Percentiles rank a stretch among this genome's conserved stretches.
Evolutionary conservation across 2,888 invertebrate species (phyloP).

Genomic region (Lasioglossum figueresi): DNA sequence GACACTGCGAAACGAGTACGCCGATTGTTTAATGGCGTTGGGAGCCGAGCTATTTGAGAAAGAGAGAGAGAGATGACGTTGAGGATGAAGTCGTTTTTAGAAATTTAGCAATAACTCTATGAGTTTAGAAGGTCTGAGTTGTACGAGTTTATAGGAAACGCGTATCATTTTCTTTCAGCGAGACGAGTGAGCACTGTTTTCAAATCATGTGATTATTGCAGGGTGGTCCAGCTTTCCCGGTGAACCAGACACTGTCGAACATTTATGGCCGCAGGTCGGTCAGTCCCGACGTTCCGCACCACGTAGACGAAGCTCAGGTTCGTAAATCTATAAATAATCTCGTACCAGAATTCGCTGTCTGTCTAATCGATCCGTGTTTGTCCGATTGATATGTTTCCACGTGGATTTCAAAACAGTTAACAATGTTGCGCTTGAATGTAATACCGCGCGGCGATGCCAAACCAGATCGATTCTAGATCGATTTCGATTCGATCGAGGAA

Average conservation of each 20-base stretch:
- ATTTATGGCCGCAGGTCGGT: constrained; percentile 83
- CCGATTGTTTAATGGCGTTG: neutral
- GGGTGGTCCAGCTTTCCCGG: constrained; percentile 82
- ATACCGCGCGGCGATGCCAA: neutral
- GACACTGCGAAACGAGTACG: neutral
- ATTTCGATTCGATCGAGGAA: neutral
- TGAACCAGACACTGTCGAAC: constrained; percentile 84
- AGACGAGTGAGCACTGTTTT: constrained; percentile 51
- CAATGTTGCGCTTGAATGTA: neutral
- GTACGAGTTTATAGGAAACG: neutral
- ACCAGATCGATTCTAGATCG: neutral
- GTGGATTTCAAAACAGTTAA: neutral
- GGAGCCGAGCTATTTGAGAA: neutral
- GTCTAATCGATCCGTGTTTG: neutral
- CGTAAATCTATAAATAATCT: constrained; percentile 65
- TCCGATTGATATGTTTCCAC: neutral
- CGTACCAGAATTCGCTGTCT: constrained; percentile 18
- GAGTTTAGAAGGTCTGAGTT: neutral
- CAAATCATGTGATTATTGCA: constrained; percentile 73
- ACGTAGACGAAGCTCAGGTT: constrained; percentile 81
- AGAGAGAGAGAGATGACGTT: neutral
- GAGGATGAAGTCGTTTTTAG: neutral
- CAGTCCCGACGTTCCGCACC: constrained; percentile 81
- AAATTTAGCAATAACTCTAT: neutral
- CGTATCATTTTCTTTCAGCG: constrained; percentile 20